Base-by-base conservation (phyloP, 2,888 invertebrate genomes). In the Cyrtodaria siliqua region DNA sequence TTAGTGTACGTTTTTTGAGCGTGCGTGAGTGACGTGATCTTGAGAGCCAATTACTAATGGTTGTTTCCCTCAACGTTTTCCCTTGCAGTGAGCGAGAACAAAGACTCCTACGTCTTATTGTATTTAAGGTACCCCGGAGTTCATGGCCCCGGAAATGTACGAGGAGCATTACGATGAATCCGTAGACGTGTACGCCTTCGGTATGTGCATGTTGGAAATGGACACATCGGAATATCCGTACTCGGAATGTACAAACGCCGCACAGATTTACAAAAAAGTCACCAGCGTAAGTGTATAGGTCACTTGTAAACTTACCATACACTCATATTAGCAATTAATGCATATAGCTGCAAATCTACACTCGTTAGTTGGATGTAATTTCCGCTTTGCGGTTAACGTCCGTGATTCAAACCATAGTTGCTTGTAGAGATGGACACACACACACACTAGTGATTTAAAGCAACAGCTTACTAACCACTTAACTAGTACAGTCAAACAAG, bases 201-300 rank as follows among this genome's bases (percentile, higher is more conserved):
- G 99, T 47, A 99, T 99, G 99, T 99, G 99, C 94, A 98, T 99
- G 97, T 94, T 99, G 90, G 99, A 99, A 95, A 99, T 99, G 99
- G 99, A 99, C 44, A 99, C 99, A 59, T 98, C 98, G 49, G 99
- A 99, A 93, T 99, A 99, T 94, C 99, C 99, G 0, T 99, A 99
- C 94, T 97, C 97, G 81, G 99, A 99, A 94, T 99, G 99, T 93
- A 97, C 96, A 79, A 98, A 98, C 26, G 99, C 99, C 42, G 99
- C 99, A 73, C 99, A 99, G 94, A 99, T 99, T 85, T 99, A 99
- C 94, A 97, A 98, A 94, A 98, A 98, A 94, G 99, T 99, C 57
- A 97, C 98, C 85, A 97, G 97, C 93, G 97, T 97, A 93, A 95
- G 96, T 94, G 55, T 27, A 20, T 26, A 16, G n/a, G n/a, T 4